Evolutionary conservation across 1,140 invertebrate species (phyloP).

Genomic region (Caerostris extrusa): DNA sequence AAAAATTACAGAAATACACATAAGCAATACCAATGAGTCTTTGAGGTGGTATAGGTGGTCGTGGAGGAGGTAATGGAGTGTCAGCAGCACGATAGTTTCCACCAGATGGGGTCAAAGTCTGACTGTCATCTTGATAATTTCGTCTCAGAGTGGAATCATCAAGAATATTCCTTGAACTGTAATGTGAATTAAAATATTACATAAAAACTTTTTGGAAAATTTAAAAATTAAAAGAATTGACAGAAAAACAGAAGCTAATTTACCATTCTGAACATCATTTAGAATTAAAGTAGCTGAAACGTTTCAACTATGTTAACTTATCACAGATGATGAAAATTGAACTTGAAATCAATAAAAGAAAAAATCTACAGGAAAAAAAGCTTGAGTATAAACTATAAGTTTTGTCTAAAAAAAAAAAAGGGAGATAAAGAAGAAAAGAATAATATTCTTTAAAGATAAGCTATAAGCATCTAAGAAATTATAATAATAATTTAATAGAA

Average conservation of each 20-base stretch:
- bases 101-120: constrained; percentile 85
- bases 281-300: no score
- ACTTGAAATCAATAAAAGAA: not conserved
- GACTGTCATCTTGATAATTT: constrained; percentile 96
- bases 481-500: not conserved
- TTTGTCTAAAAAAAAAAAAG: no score
- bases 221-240: no score
- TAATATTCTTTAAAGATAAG: not conserved
- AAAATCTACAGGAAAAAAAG: not conserved
- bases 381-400: not conserved
- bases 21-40: constrained; percentile 87
- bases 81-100: constrained; percentile 49
- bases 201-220: no score
- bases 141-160: constrained; percentile 78
- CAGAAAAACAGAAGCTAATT: no score
- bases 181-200: not conserved
- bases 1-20: not conserved
- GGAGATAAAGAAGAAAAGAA: not conserved
- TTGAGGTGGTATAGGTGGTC: constrained; percentile 90
- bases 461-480: not conserved
- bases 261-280: no score
- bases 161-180: constrained; percentile 57
- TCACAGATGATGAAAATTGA: not conserved
- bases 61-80: constrained; percentile 88
- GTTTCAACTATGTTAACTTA: no score